These are phyloP conservation scores for Galerucella nymphaeae DNA, from an alignment of 2,888 invertebrate species.

Conservation along the genomic window DNA sequence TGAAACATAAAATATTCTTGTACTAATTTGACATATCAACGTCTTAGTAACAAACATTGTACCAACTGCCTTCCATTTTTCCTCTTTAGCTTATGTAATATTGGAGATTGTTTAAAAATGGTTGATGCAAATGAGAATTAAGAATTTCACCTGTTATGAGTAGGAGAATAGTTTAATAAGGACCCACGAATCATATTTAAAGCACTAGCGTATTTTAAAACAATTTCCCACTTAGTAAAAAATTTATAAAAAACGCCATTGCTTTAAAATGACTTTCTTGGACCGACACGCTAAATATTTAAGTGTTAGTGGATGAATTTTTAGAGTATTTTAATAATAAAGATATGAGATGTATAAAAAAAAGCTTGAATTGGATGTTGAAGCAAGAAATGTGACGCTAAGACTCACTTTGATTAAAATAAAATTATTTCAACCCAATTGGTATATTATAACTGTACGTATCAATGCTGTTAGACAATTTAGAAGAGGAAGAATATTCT, in stretches of 20 bases:
- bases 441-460: slow-evolving; percentile 56
- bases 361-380: slow-evolving; percentile 58
- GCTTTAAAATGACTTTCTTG: slow-evolving; percentile 31
- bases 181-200: slow-evolving; percentile 32
- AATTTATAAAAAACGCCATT: background rate
- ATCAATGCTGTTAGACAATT: slow-evolving; percentile 48
- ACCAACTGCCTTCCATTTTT: slow-evolving; percentile 13
- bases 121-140: slow-evolving; percentile 43
- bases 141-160: slow-evolving; percentile 54
- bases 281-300: slow-evolving; percentile 56
- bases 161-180: slow-evolving; percentile 57
- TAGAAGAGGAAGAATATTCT: slow-evolving; percentile 44
- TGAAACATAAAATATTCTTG: too few relatives aligned
- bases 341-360: slow-evolving; percentile 44
- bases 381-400: slow-evolving; percentile 51
- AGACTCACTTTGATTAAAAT: slow-evolving; percentile 47
- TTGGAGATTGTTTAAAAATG: slow-evolving; percentile 56
- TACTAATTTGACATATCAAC: too few relatives aligned
- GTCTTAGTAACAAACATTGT: too few relatives aligned
- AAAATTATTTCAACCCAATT: slow-evolving; percentile 57
- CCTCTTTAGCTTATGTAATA: slow-evolving; percentile 39
- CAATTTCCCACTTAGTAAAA: background rate
- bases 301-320: slow-evolving; percentile 61
- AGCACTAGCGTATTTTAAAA: background rate
- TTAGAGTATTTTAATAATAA: slow-evolving; percentile 60